A percentile compares a stretch with the other conserved stretches of the same genome.
Evolutionary conservation across 2,888 invertebrate genomes (phyloP).

Genomic region (Ephialtes manifestator): DNA sequence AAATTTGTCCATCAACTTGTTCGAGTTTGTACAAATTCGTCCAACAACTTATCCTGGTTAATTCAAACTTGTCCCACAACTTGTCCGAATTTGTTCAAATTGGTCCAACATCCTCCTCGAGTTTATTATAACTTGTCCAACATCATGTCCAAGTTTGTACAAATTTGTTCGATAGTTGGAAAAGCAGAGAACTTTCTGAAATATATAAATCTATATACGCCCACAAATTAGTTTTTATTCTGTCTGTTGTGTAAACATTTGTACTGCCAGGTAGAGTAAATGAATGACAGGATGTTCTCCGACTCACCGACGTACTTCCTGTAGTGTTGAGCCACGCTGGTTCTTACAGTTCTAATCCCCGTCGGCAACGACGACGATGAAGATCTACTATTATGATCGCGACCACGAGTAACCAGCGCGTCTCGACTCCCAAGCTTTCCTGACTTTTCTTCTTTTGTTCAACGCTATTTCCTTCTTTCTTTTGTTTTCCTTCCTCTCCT

Average conservation of each 20-base stretch:
- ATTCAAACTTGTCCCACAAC: no score
- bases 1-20: no score
- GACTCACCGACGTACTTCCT: constrained; percentile 2
- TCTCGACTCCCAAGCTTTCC: constrained; percentile 8
- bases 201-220: no score
- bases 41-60: no score
- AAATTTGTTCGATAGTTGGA: no score
- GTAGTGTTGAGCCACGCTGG: neutral
- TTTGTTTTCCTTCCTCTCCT: neutral
- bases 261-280: neutral
- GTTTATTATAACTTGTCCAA: no score
- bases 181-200: no score
- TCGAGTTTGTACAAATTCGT: no score
- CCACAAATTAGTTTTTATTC: no score
- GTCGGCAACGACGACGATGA: constrained; percentile 26
- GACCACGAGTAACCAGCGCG: constrained; percentile 16
- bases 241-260: neutral
- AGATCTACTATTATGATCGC: constrained; percentile 25
- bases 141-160: no score
- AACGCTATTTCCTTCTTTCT: neutral
- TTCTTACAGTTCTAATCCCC: constrained; percentile 13
- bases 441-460: constrained; percentile 9
- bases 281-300: neutral
- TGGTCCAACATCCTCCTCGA: no score
- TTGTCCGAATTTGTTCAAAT: no score